Evolutionary conservation across 2,113 vertebrate genomes (phyloP).

Genomic region (Syngnathus typhle): DNA sequence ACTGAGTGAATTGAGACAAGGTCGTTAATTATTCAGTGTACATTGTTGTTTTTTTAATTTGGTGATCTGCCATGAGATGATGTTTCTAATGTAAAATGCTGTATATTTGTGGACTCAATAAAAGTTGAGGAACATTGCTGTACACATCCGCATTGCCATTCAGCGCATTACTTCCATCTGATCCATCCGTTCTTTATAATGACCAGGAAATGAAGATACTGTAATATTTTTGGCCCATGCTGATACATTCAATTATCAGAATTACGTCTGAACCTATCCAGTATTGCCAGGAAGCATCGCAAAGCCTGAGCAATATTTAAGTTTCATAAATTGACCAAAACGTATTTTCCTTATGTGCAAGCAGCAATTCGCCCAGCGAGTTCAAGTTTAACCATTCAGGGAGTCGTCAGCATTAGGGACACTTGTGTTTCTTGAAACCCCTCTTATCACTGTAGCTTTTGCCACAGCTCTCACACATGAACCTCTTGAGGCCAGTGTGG

Average conservation of each 20-base stretch:
- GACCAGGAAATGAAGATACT: neutral
- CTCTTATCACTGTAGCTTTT: slow-evolving; percentile 69
- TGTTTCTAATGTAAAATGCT: neutral
- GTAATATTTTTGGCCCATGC: neutral
- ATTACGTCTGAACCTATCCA: neutral
- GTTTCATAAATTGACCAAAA: neutral
- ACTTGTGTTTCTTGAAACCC: slow-evolving; percentile 69
- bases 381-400: neutral
- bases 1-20: neutral
- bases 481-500: slow-evolving; percentile 69
- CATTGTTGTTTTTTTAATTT: neutral
- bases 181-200: neutral
- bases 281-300: too few relatives aligned
- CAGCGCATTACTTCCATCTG: neutral
- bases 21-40: neutral
- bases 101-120: neutral
- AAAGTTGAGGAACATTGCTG: neutral
- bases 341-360: neutral
- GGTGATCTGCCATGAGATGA: neutral
- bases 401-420: slow-evolving; percentile 40
- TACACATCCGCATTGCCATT: neutral
- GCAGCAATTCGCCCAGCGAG: neutral
- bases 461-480: slow-evolving; percentile 73
- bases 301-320: neutral
- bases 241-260: neutral